Percentiles rank a stretch among this genome's conserved stretches.
phyloP scores from a whole-genome alignment of 2,113 vertebrate genomes.

The Chionodraco myersi region DNA sequence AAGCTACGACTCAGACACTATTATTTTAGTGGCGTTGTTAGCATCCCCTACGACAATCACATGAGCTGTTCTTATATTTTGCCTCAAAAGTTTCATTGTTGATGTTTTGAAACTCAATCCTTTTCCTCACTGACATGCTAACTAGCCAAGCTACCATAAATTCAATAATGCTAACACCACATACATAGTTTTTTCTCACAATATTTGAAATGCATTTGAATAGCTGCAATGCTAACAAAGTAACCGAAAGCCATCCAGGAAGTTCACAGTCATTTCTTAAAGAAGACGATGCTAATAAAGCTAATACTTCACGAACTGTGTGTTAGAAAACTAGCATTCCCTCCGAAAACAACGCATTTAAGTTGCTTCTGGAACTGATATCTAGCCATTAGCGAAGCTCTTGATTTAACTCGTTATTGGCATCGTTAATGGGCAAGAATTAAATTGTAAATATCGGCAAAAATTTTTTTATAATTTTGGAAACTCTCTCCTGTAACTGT shows the following conservation, averaged over 20 bases:
- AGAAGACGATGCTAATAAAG: neutral
- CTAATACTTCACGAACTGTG: too few species aligned
- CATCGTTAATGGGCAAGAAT: too few species aligned
- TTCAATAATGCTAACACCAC: neutral
- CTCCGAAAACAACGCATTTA: too few species aligned
- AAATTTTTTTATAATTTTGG: neutral
- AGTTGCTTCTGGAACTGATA: too few species aligned
- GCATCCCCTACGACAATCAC: neutral
- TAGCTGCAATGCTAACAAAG: slow-evolving; percentile 1
- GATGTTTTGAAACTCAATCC: too few species aligned
- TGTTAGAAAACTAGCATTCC: too few species aligned
- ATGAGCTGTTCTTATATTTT: too few species aligned
- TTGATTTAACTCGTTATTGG: too few species aligned
- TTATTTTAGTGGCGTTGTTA: neutral
- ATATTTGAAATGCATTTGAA: neutral
- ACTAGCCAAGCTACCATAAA: neutral
- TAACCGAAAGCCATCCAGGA: neutral
- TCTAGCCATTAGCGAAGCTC: too few species aligned
- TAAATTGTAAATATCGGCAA: too few species aligned
- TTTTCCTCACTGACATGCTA: neutral
- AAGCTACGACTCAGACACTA: neutral
- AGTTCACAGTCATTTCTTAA: neutral
- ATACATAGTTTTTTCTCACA: neutral
- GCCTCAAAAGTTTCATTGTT: neutral
- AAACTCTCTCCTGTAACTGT: neutral